Percentiles rank a stretch among this genome's conserved stretches.
Conservation (phyloP, 2,888 invertebrate species). For the Nymphalis c-album region DNA sequence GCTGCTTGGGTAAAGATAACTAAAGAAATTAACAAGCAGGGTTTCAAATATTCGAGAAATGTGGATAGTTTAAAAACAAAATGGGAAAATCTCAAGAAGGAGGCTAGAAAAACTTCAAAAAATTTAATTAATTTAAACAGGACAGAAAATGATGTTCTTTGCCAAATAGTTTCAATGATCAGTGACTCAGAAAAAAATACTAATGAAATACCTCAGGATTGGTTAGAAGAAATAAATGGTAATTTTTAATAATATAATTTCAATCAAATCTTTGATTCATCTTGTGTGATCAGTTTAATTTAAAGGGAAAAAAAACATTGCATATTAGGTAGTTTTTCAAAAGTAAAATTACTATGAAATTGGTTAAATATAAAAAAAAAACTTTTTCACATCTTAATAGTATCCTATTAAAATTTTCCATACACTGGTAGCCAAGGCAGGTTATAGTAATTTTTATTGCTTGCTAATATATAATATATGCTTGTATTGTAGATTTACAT, state of each 20-base stretch:
- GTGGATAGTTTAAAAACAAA: conserved; percentile 60
- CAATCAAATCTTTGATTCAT: background rate
- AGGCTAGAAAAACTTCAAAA: conserved; percentile 53
- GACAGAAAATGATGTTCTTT: conserved; percentile 45
- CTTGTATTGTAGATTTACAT: conserved; percentile 31
- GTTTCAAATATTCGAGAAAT: conserved; percentile 52
- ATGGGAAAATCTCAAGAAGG: conserved; percentile 68
- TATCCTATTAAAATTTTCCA: too few relatives aligned
- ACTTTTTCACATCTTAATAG: too few relatives aligned
- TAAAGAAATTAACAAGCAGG: conserved; percentile 57
- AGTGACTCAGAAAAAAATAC: conserved; percentile 50
- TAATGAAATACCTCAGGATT: conserved; percentile 35
- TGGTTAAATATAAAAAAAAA: too few relatives aligned
- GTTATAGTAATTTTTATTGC: background rate
- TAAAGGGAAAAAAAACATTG: too few relatives aligned
- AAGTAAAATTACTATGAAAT: too few relatives aligned
- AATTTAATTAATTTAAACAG: conserved; percentile 53
- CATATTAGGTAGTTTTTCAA: too few relatives aligned
- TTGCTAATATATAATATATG: background rate
- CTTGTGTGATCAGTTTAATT: too few relatives aligned
- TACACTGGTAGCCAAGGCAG: too few relatives aligned
- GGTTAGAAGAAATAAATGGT: conserved; percentile 39
- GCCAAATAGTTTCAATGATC: conserved; percentile 52
- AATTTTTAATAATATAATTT: conserved; percentile 4
- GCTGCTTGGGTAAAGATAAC: conserved; percentile 62